Base-by-base conservation (phyloP, 2,113 vertebrate genomes). In the Eurypyga helias region DNA sequence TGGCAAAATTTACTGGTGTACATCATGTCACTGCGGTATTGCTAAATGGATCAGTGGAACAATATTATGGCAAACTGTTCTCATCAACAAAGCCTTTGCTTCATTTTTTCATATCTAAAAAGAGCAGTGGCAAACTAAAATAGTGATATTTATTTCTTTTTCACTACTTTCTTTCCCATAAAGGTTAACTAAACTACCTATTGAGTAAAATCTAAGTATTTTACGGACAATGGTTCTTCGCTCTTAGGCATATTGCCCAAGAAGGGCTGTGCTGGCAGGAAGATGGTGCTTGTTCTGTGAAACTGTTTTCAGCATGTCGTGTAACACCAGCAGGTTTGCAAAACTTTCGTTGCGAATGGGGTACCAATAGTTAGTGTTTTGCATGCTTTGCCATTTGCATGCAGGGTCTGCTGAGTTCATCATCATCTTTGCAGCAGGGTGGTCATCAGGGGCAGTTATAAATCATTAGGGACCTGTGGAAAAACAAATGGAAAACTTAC, bases 401-500 rank as follows among this genome's bases (percentile, higher is more conserved):
- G 21, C 58, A 67, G 43, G 10, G 11, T 64, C 85, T 87, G 60
- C 72, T 78, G 83, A 83, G 87, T 86, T 83, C 67, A 83, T 92
- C 55, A 83, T 11, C 0, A 0, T 29, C 71, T 86, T 93, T 92
- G 61, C 60, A 90, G 62, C 67, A 71, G 76, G 20, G 60, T 71
- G 69, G 64, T 81, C 79, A 79, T 36, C 15, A 61, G 48, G 70
- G 60, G 48, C 65, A 78, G 83, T 73, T 94, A 9, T 26, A 93
- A 92, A 76, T 89, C 69, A 75, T 82, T 76, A 96, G n/a, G 0
- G 6, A 92, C 49, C 48, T 64, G 69, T 66, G 72, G 79, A 94
- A 94, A 92, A 95, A 90, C 83, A 96, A 94, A 92, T 73, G 51
- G 75, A 73, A 85, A 93, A 95, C 9, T 5, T 89, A 58, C 6